These are phyloP conservation scores for Mycteria americana DNA, from an alignment of 2,797 vertebrate genomes.

Conservation along the genomic window DNA sequence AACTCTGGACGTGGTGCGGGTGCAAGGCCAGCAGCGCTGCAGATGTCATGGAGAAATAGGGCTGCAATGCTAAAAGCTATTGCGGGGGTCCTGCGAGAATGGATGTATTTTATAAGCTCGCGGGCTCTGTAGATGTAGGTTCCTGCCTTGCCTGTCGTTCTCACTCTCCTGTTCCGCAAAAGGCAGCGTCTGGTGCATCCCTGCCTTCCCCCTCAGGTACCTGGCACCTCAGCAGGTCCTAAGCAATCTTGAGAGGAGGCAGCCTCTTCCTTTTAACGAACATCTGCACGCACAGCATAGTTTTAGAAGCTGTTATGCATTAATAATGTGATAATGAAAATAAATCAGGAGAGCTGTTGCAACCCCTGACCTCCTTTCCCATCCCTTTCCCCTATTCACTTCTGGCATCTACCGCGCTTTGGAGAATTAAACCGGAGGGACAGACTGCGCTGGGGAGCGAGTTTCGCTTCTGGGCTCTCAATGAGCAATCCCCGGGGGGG, in stretches of 20 bases:
- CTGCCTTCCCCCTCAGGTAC: not conserved
- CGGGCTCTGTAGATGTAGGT: fast-evolving
- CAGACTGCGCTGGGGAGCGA: not conserved
- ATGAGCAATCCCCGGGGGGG: not conserved
- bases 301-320: not conserved
- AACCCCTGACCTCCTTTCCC: fast-evolving
- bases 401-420: not conserved
- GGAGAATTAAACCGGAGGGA: not conserved
- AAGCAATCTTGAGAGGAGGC: not conserved
- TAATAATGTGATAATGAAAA: not conserved
- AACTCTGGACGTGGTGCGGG: fast-evolving
- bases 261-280: not conserved
- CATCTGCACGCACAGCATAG: not conserved
- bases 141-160: not conserved
- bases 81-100: not conserved
- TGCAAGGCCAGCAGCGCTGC: not conserved
- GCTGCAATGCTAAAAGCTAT: not conserved
- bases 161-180: not conserved
- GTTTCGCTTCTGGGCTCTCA: not conserved
- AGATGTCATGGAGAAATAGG: fast-evolving
- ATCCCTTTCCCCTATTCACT: not conserved
- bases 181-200: not conserved
- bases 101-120: not conserved
- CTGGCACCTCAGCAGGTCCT: not conserved
- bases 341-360: not conserved